A percentile compares a stretch with the other conserved stretches of the same genome.
Evolutionary conservation across 2,888 invertebrate genomes (phyloP).

Genomic region (Serripes groenlandicus): DNA sequence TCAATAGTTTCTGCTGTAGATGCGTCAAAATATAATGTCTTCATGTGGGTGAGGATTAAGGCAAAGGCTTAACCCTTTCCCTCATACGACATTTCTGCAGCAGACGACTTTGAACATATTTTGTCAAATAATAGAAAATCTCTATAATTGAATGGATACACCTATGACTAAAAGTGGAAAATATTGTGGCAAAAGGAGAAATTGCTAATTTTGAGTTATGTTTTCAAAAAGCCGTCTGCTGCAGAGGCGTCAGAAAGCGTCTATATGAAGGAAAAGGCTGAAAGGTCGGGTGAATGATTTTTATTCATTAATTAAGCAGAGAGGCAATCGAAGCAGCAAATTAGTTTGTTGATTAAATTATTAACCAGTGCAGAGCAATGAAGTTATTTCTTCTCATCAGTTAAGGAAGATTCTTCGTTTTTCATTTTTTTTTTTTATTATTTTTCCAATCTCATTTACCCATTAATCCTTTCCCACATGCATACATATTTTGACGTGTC

Average conservation of each 20-base stretch:
- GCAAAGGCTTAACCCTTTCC: background rate
- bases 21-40: background rate
- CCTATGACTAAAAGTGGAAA: too few relatives aligned
- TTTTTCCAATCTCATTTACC: conserved; percentile 9
- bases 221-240: background rate
- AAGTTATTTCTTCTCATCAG: conserved; percentile 8
- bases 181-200: background rate
- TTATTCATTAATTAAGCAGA: conserved; percentile 20
- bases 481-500: too few relatives aligned
- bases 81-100: background rate
- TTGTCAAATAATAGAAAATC: too few relatives aligned
- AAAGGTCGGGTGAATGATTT: too few relatives aligned
- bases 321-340: conserved; percentile 19
- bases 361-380: conserved; percentile 23
- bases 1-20: background rate
- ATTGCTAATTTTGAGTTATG: background rate
- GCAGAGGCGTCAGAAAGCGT: too few relatives aligned
- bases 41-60: background rate
- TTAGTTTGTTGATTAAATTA: conserved; percentile 27
- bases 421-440: conserved; percentile 4
- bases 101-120: background rate
- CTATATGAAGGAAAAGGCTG: too few relatives aligned
- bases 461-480: too few relatives aligned
- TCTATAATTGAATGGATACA: too few relatives aligned
- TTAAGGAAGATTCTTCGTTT: conserved; percentile 6